Conservation (phyloP, 2,888 invertebrate species). For the Chaitophorus viminalis region DNA sequence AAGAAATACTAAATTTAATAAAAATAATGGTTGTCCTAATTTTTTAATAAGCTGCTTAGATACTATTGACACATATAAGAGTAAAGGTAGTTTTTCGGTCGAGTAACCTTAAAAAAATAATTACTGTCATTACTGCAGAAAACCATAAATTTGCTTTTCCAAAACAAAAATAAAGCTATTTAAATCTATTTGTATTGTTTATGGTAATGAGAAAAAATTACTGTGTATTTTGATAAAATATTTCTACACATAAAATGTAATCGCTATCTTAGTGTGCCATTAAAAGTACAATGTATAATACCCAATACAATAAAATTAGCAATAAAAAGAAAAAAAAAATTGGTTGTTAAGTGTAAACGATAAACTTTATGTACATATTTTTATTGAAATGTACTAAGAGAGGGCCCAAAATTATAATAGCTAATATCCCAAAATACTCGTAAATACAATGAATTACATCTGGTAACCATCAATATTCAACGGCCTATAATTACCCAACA, state of each 20-base stretch:
- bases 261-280: background rate
- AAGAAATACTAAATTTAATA: no score
- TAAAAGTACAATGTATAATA: background rate
- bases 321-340: background rate
- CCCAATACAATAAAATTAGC: conserved; percentile 27
- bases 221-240: conserved; percentile 18
- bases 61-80: no score
- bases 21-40: no score
- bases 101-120: no score
- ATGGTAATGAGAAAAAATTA: background rate
- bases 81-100: no score
- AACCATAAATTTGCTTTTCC: background rate
- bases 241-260: conserved; percentile 19
- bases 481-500: background rate
- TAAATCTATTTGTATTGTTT: conserved; percentile 2
- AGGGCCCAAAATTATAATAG: background rate
- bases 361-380: background rate
- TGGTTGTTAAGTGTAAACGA: background rate
- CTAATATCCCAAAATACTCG: background rate
- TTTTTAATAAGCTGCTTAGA: no score
- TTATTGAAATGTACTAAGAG: background rate
- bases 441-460: background rate
- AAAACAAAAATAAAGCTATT: conserved; percentile 28
- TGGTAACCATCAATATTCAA: background rate
- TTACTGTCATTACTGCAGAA: no score